phyloP scores from a whole-genome alignment of 2,888 invertebrate species.

The Prosopocoilus inquinatus region DNA sequence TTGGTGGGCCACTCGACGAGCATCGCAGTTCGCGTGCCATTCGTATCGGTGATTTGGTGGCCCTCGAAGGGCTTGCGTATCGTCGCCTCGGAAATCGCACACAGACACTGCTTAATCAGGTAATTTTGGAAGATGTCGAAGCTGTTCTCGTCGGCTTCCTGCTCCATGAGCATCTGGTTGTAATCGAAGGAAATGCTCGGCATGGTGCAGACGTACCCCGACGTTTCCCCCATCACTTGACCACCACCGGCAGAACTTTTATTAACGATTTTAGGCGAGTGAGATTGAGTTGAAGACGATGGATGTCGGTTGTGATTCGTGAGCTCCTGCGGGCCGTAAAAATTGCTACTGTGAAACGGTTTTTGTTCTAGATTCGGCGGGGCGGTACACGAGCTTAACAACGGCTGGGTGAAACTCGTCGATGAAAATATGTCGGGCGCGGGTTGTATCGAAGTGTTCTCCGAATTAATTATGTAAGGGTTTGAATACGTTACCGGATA shows the following conservation, averaged over 20 bases:
- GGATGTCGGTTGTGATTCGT: slow-evolving; percentile 14
- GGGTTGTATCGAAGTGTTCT: slow-evolving; percentile 23
- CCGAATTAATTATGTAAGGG: slow-evolving; percentile 10
- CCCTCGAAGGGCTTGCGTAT: slow-evolving; percentile 71
- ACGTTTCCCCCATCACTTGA: background rate
- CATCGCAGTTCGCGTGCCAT: slow-evolving; percentile 55
- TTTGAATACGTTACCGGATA: background rate
- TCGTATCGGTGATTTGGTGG: slow-evolving; percentile 52
- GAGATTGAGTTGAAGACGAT: background rate
- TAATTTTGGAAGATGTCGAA: slow-evolving; percentile 61
- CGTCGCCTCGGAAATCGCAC: slow-evolving; percentile 70
- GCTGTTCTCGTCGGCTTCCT: slow-evolving; percentile 23
- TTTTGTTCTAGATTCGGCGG: slow-evolving; percentile 7
- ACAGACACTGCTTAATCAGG: slow-evolving; percentile 75
- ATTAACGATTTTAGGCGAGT: background rate
- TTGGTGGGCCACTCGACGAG: slow-evolving; percentile 65
- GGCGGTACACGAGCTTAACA: slow-evolving; percentile 12
- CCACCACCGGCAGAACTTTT: background rate
- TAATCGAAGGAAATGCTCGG: background rate
- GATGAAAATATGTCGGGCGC: slow-evolving; percentile 25
- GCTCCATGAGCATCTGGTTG: background rate
- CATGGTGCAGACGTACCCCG: background rate
- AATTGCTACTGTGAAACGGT: background rate
- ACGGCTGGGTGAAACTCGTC: slow-evolving; percentile 15
- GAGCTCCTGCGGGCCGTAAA: slow-evolving; percentile 1